phyloP scores from a whole-genome alignment of 2,888 invertebrate species.

The Agrochola lychnidis region DNA sequence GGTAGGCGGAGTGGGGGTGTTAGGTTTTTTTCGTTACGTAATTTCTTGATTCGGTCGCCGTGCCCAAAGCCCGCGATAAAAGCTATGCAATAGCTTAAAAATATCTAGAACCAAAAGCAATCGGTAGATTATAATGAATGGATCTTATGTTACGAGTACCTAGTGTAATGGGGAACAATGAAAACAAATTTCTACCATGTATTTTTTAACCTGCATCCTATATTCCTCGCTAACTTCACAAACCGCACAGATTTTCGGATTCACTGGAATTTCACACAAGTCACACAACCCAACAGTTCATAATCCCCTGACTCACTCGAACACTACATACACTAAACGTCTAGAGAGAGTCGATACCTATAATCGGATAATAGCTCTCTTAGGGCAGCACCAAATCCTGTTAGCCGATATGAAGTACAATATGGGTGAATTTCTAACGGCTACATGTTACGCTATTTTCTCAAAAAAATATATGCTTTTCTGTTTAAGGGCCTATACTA shows the following conservation, averaged over 20 bases:
- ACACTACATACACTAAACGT: background rate
- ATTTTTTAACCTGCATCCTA: background rate
- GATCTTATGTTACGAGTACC: no score
- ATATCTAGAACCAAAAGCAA: background rate
- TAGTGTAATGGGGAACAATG: background rate
- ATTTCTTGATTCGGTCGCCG: no score
- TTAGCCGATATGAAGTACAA: background rate
- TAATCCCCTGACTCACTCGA: background rate
- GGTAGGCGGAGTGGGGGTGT: no score
- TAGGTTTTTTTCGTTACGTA: no score
- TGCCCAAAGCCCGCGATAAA: no score
- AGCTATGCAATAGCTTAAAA: no score
- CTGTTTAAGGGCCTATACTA: background rate
- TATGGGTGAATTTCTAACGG: background rate
- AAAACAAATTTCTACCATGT: background rate
- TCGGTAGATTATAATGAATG: no score
- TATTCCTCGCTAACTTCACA: background rate
- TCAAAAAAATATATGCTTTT: background rate
- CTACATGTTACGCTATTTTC: background rate
- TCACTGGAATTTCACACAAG: background rate
- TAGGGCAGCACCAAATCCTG: conserved; percentile 9
- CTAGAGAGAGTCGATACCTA: background rate
- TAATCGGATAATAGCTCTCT: conserved; percentile 9
- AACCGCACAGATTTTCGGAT: background rate
- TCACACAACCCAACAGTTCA: background rate